phyloP scores from a whole-genome alignment of 2,113 vertebrate species.

The Cheirogaleus medius region DNA sequence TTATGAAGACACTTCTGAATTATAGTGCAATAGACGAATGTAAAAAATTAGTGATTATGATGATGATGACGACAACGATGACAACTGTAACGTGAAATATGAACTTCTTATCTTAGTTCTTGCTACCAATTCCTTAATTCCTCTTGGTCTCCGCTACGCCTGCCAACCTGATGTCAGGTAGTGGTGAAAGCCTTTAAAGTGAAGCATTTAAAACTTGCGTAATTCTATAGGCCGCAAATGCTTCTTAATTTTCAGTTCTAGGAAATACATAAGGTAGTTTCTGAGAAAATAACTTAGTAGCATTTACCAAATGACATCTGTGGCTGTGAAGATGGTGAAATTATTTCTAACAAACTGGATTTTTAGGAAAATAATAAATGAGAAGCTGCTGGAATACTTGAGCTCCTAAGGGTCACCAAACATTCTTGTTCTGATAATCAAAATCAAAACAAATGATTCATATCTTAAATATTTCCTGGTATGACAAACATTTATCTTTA shows the following conservation, averaged over 20 bases:
- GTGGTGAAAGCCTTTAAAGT: neutral
- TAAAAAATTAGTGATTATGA: neutral
- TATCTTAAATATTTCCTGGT: constrained; percentile 38
- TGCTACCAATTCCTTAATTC: neutral
- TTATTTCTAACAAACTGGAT: neutral
- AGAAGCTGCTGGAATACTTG: neutral
- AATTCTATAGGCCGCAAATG: neutral
- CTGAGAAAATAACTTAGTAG: neutral
- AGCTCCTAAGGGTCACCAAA: neutral
- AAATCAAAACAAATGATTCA: constrained; percentile 50
- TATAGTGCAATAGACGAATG: neutral
- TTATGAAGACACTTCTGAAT: neutral
- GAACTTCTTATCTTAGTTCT: neutral
- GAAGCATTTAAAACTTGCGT: neutral
- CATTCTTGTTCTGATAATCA: neutral
- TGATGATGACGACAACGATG: neutral
- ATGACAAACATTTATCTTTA: constrained; percentile 8
- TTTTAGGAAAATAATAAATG: neutral
- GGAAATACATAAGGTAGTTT: neutral
- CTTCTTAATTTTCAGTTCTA: constrained; percentile 28
- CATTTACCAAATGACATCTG: neutral
- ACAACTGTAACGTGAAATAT: neutral
- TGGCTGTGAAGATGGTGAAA: neutral
- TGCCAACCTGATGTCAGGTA: neutral
- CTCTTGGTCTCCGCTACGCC: neutral